Conservation (phyloP, 2,888 invertebrate species). For the Teleogryllus oceanicus region DNA sequence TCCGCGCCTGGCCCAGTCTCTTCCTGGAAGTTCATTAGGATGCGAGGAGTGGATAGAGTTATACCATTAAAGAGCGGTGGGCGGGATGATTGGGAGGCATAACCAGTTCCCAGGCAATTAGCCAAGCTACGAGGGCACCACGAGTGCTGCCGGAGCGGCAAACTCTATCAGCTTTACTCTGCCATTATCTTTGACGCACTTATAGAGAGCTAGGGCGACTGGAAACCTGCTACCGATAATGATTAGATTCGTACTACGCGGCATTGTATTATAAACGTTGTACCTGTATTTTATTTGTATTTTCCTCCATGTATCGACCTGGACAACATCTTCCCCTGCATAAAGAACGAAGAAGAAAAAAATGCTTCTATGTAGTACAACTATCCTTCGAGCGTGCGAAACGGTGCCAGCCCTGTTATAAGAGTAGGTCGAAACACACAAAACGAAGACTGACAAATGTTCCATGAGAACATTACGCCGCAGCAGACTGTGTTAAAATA, state of each 20-base stretch:
- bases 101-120: constrained; percentile 18
- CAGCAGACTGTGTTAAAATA: too few species aligned
- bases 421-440: too few species aligned
- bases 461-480: too few species aligned
- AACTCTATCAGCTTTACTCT: background rate
- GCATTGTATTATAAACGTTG: constrained; percentile 10
- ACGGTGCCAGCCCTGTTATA: too few species aligned
- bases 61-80: background rate
- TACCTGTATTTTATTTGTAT: background rate
- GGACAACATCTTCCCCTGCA: too few species aligned
- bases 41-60: background rate
- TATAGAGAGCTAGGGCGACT: background rate
- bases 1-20: background rate
- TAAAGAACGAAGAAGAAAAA: too few species aligned
- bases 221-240: background rate
- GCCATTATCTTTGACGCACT: background rate
- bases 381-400: too few species aligned
- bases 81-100: constrained; percentile 1
- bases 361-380: too few species aligned
- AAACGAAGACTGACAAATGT: too few species aligned
- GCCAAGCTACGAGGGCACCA: background rate
- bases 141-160: background rate
- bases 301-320: background rate
- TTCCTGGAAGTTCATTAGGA: background rate
- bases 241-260: background rate